phyloP scores from a whole-genome alignment of 2,113 vertebrate genomes.

The Ailurus styani region DNA sequence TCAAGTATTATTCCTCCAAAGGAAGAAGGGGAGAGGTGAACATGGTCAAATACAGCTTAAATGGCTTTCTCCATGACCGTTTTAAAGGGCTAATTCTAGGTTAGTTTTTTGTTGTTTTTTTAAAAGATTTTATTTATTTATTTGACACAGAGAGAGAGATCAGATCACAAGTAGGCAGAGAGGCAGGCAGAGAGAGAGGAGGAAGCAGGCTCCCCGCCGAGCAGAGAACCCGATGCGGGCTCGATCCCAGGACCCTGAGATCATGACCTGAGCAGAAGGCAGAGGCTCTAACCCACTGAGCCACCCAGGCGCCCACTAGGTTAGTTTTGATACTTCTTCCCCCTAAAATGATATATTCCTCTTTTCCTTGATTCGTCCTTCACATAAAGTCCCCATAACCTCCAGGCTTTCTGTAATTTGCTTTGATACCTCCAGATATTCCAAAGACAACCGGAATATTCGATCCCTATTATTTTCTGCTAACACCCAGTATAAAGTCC shows the following conservation, averaged over 20 bases:
- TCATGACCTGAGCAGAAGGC: too few relatives aligned
- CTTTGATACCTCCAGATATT: not conserved
- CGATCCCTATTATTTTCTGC: not conserved
- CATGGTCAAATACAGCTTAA: not conserved
- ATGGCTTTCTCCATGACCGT: not conserved
- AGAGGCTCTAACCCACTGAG: too few relatives aligned
- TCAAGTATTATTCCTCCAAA: not conserved
- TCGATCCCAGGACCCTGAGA: too few relatives aligned
- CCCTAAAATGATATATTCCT: not conserved
- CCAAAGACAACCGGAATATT: not conserved
- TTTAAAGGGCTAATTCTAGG: not conserved
- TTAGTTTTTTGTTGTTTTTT: too few relatives aligned
- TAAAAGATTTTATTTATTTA: too few relatives aligned
- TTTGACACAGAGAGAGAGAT: too few relatives aligned
- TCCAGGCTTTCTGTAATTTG: not conserved
- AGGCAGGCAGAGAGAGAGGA: too few relatives aligned
- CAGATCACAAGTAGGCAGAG: too few relatives aligned
- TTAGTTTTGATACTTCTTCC: not conserved
- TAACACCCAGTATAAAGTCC: not conserved
- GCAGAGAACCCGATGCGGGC: too few relatives aligned
- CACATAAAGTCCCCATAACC: not conserved
- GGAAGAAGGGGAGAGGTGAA: not conserved
- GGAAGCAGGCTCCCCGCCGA: too few relatives aligned
- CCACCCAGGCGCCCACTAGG: too few relatives aligned
- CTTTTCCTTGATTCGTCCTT: not conserved